These are phyloP conservation scores for Uria aalge DNA, from an alignment of 2,113 vertebrate genomes.

Conservation along the genomic window DNA sequence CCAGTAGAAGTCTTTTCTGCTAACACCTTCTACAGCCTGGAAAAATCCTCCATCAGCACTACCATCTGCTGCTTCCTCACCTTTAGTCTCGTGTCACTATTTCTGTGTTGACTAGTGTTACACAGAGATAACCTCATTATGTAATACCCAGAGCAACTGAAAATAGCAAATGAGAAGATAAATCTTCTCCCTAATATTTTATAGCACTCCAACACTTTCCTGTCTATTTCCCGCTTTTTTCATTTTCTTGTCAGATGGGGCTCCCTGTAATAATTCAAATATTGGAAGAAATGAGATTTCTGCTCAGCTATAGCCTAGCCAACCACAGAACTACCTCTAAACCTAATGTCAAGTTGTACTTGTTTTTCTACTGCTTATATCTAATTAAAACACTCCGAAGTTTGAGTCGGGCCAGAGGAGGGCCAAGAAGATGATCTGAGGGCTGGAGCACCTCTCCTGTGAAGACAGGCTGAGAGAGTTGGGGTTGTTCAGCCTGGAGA, in stretches of 20 bases:
- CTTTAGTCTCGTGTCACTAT: constrained; percentile 33
- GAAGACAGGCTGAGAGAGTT: too few relatives aligned
- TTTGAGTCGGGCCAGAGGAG: too few relatives aligned
- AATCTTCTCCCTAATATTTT: constrained; percentile 4
- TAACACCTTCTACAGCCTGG: constrained; percentile 15
- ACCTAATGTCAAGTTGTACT: not conserved
- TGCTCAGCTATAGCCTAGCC: not conserved
- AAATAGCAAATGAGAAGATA: constrained; percentile 43
- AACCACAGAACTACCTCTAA: not conserved
- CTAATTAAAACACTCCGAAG: not conserved
- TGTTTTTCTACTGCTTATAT: not conserved
- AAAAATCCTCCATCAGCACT: constrained; percentile 10
- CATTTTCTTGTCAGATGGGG: not conserved
- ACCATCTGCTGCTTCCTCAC: constrained; percentile 35
- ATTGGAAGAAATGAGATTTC: not conserved
- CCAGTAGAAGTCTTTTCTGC: not conserved
- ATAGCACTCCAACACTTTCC: not conserved
- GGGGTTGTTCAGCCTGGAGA: too few relatives aligned
- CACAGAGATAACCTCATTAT: constrained; percentile 22
- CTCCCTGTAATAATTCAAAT: not conserved
- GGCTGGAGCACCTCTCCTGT: too few relatives aligned
- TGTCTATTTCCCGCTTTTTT: not conserved
- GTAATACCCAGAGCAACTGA: not conserved
- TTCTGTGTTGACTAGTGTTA: constrained; percentile 32
- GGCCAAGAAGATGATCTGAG: too few relatives aligned